Percentiles rank a stretch among this genome's conserved stretches.
phyloP scores from a whole-genome alignment of 2,888 invertebrate genomes.

The Mycalesis mineus region DNA sequence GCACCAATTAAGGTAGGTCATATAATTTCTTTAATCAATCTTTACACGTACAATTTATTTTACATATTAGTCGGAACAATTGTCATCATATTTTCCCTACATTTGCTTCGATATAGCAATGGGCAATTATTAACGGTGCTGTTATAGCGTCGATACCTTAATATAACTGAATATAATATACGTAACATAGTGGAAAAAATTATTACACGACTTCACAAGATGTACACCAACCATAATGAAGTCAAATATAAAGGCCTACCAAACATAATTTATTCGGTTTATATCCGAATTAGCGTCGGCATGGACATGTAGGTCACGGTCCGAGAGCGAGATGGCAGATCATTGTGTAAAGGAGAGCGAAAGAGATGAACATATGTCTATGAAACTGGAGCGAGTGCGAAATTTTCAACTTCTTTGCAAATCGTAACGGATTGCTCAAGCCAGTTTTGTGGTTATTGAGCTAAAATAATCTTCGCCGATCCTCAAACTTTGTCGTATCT shows the following conservation, averaged over 20 bases:
- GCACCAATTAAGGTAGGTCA: no score
- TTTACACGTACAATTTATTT: no score
- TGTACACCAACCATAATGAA: background rate
- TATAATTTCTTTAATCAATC: no score
- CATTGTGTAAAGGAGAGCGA: slow-evolving; percentile 21
- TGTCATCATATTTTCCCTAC: no score
- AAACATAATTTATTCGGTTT: slow-evolving; percentile 32
- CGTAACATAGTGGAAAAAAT: no score
- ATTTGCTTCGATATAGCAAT: no score
- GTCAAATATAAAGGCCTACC: background rate
- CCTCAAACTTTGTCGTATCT: background rate
- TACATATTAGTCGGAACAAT: background rate
- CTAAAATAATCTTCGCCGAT: background rate
- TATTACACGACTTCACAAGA: background rate
- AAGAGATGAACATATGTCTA: slow-evolving; percentile 33
- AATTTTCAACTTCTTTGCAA: slow-evolving; percentile 21
- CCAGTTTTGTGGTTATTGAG: background rate
- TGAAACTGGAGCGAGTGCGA: slow-evolving; percentile 24
- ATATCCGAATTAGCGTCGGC: slow-evolving; percentile 58
- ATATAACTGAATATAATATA: no score
- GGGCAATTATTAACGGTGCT: background rate
- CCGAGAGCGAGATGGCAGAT: slow-evolving; percentile 26
- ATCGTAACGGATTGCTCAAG: slow-evolving; percentile 5
- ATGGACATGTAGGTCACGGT: slow-evolving; percentile 64
- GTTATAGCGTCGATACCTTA: no score